Evolutionary conservation across 2,888 invertebrate species (phyloP), one percentile per base, ranked within the genome.

Genomic region (Stenoptilia bipunctidactyla): DNA sequence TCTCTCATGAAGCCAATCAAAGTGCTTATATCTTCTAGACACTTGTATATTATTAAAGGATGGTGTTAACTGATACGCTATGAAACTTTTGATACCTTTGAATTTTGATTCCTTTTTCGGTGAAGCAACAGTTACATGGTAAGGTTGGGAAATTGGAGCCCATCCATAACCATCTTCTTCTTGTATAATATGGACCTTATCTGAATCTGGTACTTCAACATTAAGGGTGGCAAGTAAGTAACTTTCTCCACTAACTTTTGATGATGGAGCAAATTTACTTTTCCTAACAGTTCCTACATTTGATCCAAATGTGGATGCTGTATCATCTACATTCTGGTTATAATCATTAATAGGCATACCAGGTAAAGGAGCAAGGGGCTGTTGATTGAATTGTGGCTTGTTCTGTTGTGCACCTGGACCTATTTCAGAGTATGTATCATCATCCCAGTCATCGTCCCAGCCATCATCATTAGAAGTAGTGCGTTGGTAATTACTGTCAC

Each of bases 61-160:
- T 2, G 97, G 97, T 40, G 96, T 97, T 46, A 98, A 73, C 61
- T 97, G 95, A 80, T 98, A 98, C 36, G 97, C 97, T 55, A 98
- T 98, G 61, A 93, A 99, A 60, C 96, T 97, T 79, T 98, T 98
- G 55, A 98, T 89, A 34, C 97, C 98, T 67, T 97, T 97, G 62
- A 98, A 89, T 83, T 99, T 99, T 0, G 94, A 92, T 74, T 97
- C 97, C 69, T 99, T 98, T 66, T 97, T 98, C 4, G 98, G 98
- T 41, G 97, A 97, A 12, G 96, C 92, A 20, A 98, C 93, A 39
- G 90, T 86, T 43, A 98, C 98, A 4, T 87, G 88, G 63, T 96
- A 97, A 1, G 90, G 88, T 43, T 91, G 88, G 37, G 86, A 76
- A 42, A 89, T 87, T 0, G 90, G 87, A 43, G 90, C 85, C 97